Conservation (phyloP, 2,113 vertebrate genomes). For the Thermophis baileyi region DNA sequence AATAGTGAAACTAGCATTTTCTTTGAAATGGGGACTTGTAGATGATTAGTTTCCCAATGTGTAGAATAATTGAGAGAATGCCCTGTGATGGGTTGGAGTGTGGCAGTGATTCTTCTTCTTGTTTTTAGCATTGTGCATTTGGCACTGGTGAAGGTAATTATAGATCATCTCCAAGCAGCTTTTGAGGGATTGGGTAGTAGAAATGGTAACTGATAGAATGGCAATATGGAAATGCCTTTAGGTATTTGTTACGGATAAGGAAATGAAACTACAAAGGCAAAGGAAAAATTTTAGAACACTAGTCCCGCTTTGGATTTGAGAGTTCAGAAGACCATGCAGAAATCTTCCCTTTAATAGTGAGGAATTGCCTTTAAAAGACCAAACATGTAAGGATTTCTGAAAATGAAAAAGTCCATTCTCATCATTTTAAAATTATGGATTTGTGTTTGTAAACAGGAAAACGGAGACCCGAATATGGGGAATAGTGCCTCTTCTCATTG, state of each 20-base stretch:
- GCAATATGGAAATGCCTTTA: not conserved
- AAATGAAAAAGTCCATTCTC: not conserved
- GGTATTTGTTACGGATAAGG: not conserved
- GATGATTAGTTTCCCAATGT: not conserved
- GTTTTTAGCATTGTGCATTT: not conserved
- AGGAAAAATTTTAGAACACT: not conserved
- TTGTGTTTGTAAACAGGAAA: not conserved
- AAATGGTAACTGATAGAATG: not conserved
- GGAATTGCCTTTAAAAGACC: not conserved
- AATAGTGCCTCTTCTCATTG: not conserved
- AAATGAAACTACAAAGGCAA: not conserved
- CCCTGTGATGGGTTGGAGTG: not conserved
- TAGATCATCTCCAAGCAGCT: not conserved
- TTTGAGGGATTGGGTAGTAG: not conserved
- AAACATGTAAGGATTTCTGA: not conserved
- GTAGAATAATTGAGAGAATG: not conserved
- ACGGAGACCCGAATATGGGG: not conserved
- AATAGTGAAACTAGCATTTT: not conserved
- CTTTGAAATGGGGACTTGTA: not conserved
- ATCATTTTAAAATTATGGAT: not conserved
- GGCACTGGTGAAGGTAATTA: not conserved
- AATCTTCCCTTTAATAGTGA: not conserved
- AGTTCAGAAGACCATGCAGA: not conserved
- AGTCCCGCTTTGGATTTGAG: not conserved
- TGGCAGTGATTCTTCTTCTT: not conserved